Conservation (phyloP, 2,888 invertebrate genomes). For the Argyresthia albistria region DNA sequence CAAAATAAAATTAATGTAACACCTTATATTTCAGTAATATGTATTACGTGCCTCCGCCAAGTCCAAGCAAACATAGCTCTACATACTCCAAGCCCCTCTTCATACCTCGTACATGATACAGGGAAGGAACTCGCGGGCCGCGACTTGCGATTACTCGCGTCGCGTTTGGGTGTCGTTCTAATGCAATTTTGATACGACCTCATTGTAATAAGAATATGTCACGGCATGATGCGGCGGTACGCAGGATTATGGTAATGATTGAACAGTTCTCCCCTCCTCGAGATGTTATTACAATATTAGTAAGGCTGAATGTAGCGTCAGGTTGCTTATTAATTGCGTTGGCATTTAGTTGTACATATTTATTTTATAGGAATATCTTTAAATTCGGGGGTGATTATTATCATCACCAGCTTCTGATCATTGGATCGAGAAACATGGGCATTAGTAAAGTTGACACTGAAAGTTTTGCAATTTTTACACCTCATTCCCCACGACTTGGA, state of each 20-base stretch:
- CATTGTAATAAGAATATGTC: slow-evolving; percentile 17
- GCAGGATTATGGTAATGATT: slow-evolving; percentile 18
- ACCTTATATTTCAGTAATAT: too few relatives aligned
- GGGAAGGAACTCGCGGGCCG: slow-evolving; percentile 13
- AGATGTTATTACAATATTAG: slow-evolving; percentile 2
- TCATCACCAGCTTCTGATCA: too few relatives aligned
- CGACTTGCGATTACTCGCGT: slow-evolving; percentile 5
- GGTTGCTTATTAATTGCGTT: too few relatives aligned
- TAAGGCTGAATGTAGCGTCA: too few relatives aligned
- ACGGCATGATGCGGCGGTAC: slow-evolving; percentile 15
- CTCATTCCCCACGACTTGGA: too few relatives aligned
- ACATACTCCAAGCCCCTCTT: neutral
- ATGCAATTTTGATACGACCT: slow-evolving; percentile 52
- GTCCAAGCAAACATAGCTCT: neutral
- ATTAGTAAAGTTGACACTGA: too few relatives aligned
- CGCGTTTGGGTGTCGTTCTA: slow-evolving; percentile 31
- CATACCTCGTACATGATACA: slow-evolving; percentile 10
- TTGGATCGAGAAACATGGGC: too few relatives aligned
- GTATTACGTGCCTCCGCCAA: neutral
- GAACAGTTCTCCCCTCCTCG: slow-evolving; percentile 11
- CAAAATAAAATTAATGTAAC: too few relatives aligned
- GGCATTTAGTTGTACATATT: too few relatives aligned
- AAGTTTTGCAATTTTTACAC: too few relatives aligned
- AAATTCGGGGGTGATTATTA: too few relatives aligned
- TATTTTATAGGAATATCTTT: too few relatives aligned